Conservation (phyloP, 1,140 invertebrate genomes). For the Streblospio benedicti region DNA sequence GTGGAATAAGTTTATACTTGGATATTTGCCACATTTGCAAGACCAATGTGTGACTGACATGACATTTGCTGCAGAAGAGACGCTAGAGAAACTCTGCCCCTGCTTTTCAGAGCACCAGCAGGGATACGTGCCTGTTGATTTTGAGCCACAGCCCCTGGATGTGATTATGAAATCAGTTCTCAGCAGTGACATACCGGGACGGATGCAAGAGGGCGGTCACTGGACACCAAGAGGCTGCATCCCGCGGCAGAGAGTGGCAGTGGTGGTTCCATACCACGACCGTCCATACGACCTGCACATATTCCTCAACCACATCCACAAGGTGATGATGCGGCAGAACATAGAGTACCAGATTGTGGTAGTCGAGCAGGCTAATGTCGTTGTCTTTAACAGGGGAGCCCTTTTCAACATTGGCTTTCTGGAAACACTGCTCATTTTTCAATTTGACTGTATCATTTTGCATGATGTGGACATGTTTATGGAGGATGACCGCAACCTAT, state of each 20-base stretch:
- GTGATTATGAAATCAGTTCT: too few relatives aligned
- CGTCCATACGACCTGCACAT: slow-evolving; percentile 65
- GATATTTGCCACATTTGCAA: too few relatives aligned
- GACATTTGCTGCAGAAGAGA: too few relatives aligned
- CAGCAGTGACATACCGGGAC: too few relatives aligned
- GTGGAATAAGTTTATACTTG: too few relatives aligned
- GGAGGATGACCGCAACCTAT: slow-evolving; percentile 40
- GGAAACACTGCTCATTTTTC: slow-evolving; percentile 32
- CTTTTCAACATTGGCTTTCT: slow-evolving; percentile 41
- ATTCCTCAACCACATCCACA: slow-evolving; percentile 79
- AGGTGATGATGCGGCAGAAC: slow-evolving; percentile 74
- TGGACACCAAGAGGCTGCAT: not conserved
- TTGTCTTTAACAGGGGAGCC: slow-evolving; percentile 37
- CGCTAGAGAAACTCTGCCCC: too few relatives aligned
- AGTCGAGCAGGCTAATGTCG: slow-evolving; percentile 62
- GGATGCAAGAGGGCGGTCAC: not conserved
- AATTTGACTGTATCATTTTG: slow-evolving; percentile 43
- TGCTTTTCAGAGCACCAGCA: too few relatives aligned
- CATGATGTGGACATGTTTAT: slow-evolving; percentile 44
- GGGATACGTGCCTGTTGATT: too few relatives aligned
- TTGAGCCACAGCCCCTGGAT: too few relatives aligned
- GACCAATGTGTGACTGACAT: too few relatives aligned
- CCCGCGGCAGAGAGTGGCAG: slow-evolving; percentile 52
- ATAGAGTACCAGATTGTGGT: slow-evolving; percentile 82
- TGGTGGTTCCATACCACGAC: slow-evolving; percentile 80